phyloP scores from a whole-genome alignment of 35 echinoderm and acorn worm genomes.

The Eucidaris tribuloides region DNA sequence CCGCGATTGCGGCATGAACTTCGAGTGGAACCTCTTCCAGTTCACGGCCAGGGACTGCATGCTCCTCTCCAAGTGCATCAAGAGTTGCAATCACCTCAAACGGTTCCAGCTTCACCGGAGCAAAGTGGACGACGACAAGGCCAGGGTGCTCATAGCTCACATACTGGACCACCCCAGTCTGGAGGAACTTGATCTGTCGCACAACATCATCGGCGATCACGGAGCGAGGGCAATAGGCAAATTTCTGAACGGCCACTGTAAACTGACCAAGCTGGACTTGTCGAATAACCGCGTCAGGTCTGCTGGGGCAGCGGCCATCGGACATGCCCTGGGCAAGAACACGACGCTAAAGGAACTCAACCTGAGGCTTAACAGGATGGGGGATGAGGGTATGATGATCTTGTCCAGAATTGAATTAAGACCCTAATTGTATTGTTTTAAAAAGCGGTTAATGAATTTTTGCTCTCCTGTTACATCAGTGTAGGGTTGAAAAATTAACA shows the following conservation, averaged over 20 bases:
- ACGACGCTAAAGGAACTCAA: slow-evolving; percentile 78
- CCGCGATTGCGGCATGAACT: slow-evolving; percentile 97
- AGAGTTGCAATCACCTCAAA: slow-evolving; percentile 71
- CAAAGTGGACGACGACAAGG: slow-evolving; percentile 96
- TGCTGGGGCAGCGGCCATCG: slow-evolving; percentile 82
- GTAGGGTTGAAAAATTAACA: too few species aligned
- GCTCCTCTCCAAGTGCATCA: slow-evolving; percentile 85
- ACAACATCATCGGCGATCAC: slow-evolving; percentile 86
- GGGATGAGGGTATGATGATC: slow-evolving; percentile 97
- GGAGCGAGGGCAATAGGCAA: slow-evolving; percentile 93
- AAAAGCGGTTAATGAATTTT: too few species aligned
- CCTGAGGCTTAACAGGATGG: slow-evolving; percentile 93
- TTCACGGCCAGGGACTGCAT: slow-evolving; percentile 93
- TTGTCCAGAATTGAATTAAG: too few species aligned
- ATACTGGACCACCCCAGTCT: slow-evolving; percentile 86
- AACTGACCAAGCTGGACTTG: slow-evolving; percentile 73
- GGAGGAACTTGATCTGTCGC: slow-evolving; percentile 82
- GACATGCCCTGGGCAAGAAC: slow-evolving; percentile 87
- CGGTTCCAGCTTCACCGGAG: slow-evolving; percentile 92
- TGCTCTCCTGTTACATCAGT: too few species aligned
- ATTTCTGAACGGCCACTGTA: slow-evolving; percentile 88
- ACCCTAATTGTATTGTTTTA: too few species aligned
- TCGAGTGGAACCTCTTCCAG: slow-evolving; percentile 98
- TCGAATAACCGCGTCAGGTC: slow-evolving; percentile 89
- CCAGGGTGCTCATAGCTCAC: slow-evolving; percentile 81